These are phyloP conservation scores for Dorcus hopei DNA, from an alignment of 2,888 invertebrate species.

Conservation along the genomic window DNA sequence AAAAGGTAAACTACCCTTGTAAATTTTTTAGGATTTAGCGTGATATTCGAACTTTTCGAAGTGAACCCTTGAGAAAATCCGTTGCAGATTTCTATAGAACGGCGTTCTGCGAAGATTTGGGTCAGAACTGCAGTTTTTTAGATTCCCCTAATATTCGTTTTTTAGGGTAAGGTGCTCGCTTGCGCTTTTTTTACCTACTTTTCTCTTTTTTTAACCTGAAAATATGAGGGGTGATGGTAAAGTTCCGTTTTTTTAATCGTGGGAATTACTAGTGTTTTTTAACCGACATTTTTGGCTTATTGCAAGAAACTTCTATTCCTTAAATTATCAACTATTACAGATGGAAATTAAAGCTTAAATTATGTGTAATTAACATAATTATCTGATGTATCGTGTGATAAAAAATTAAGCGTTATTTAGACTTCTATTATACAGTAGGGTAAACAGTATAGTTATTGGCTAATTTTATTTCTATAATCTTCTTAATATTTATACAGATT, in stretches of 20 bases:
- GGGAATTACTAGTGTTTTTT: conserved; percentile 27
- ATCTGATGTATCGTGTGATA: too few relatives aligned
- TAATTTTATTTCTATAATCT: too few relatives aligned
- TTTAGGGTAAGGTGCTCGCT: conserved; percentile 42
- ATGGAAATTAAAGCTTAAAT: too few relatives aligned
- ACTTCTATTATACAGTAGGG: too few relatives aligned
- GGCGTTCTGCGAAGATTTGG: conserved; percentile 6
- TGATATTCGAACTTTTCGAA: conserved; percentile 10
- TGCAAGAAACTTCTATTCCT: too few relatives aligned
- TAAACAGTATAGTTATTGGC: too few relatives aligned
- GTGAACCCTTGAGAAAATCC: conserved; percentile 44
- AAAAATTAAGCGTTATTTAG: too few relatives aligned
- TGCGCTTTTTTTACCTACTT: conserved; percentile 40
- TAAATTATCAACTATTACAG: too few relatives aligned
- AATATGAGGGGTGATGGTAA: conserved; percentile 39
- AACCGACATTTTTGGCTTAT: background rate
- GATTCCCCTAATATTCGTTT: conserved; percentile 32
- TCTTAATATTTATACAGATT: too few relatives aligned
- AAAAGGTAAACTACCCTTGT: background rate
- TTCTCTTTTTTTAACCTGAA: conserved; percentile 34
- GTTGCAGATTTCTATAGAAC: conserved; percentile 37
- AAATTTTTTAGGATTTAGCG: background rate
- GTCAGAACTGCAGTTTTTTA: conserved; percentile 13
- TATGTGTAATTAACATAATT: too few relatives aligned
- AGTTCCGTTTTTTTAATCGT: conserved; percentile 27